Evolutionary conservation across 2,797 vertebrate genomes (phyloP).

Genomic region (Phataginus tetradactyla): DNA sequence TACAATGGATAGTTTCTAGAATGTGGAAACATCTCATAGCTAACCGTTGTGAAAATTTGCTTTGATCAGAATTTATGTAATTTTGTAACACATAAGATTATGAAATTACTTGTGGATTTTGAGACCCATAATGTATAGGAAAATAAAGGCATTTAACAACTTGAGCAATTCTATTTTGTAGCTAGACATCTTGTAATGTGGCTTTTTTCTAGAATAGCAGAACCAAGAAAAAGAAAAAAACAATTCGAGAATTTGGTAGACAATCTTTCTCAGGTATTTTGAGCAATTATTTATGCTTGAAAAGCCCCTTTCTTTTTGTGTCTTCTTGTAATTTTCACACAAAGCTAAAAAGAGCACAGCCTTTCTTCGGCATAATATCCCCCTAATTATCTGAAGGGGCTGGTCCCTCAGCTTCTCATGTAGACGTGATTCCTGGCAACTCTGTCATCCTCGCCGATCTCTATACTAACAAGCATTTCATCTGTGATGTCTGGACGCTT

Average conservation of each 20-base stretch:
- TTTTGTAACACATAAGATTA: not conserved
- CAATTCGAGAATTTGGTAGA: not conserved
- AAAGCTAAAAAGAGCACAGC: not conserved
- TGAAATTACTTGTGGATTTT: not conserved
- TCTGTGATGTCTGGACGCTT: accelerated
- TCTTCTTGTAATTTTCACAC: not conserved
- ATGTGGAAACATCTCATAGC: not conserved
- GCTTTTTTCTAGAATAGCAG: not conserved
- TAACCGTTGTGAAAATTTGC: not conserved
- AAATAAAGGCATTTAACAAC: not conserved
- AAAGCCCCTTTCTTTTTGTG: not conserved
- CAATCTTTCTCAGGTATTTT: not conserved
- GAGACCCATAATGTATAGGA: not conserved
- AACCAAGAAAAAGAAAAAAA: not conserved
- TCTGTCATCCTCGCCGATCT: not conserved
- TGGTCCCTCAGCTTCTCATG: not conserved
- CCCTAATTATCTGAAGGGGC: not conserved
- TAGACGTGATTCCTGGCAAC: not conserved
- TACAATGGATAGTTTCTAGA: constrained; percentile 16
- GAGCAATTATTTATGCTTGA: not conserved
- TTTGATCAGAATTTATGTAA: not conserved
- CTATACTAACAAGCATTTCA: not conserved
- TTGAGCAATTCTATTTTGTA: not conserved
- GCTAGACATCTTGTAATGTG: not conserved
- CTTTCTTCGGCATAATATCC: not conserved